These are phyloP conservation scores for Craterocephalus amniculus DNA, from an alignment of 2,797 vertebrate species.

Conservation along the genomic window DNA sequence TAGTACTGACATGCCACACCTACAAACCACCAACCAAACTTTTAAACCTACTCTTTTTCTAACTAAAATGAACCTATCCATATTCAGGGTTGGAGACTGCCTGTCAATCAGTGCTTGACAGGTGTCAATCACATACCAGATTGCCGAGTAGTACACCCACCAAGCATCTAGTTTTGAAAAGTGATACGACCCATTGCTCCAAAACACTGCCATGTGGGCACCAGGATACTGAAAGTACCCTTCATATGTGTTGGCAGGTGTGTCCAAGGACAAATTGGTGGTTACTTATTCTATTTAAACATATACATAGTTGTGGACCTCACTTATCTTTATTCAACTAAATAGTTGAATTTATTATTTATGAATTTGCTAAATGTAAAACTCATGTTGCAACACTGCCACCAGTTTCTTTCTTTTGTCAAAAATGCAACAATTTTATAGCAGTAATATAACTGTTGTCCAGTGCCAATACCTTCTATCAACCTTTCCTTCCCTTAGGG, in stretches of 20 bases:
- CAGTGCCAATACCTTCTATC: slow-evolving; percentile 8
- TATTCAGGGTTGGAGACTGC: neutral
- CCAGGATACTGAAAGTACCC: neutral
- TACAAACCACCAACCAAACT: neutral
- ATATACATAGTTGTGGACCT: neutral
- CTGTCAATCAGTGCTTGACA: neutral
- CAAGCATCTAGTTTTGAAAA: neutral
- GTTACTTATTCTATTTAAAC: neutral
- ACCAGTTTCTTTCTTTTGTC: slow-evolving; percentile 6
- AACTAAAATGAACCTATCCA: neutral
- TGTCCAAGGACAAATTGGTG: neutral
- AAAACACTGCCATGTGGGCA: neutral
- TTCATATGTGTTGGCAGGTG: neutral
- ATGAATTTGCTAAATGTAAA: neutral
- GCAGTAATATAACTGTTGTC: slow-evolving; percentile 10
- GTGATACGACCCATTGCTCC: neutral
- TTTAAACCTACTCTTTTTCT: neutral
- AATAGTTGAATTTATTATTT: neutral
- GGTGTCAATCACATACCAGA: neutral
- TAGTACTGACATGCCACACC: neutral
- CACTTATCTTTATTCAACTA: neutral
- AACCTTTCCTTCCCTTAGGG: slow-evolving; percentile 21
- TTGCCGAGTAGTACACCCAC: neutral
- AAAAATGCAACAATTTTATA: neutral
- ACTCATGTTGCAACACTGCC: neutral